Evolutionary conservation across 2,888 invertebrate genomes (phyloP).

Genomic region (Pyrrhia umbra): DNA sequence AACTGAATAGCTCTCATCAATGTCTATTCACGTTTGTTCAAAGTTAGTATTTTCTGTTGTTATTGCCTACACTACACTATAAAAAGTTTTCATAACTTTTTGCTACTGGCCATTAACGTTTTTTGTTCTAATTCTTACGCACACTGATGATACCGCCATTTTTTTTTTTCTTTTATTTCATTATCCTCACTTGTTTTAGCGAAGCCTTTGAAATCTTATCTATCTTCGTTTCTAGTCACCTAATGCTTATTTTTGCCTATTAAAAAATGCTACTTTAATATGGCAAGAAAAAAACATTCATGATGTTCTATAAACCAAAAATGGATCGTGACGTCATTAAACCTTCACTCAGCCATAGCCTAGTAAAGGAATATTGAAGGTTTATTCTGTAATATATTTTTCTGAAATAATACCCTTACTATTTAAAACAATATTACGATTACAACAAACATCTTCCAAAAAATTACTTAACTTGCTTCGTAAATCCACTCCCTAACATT

Average conservation of each 20-base stretch:
- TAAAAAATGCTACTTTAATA: no score
- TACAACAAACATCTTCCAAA: background rate
- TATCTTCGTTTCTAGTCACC: no score
- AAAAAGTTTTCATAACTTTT: slow-evolving; percentile 41
- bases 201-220: no score
- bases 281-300: no score
- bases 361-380: no score
- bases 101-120: slow-evolving; percentile 20
- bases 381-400: no score
- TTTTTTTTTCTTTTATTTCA: slow-evolving; percentile 25
- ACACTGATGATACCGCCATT: slow-evolving; percentile 15
- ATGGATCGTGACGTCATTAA: no score
- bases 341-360: no score
- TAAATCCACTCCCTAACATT: slow-evolving; percentile 36
- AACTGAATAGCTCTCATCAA: slow-evolving; percentile 37
- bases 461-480: slow-evolving; percentile 1
- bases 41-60: slow-evolving; percentile 22
- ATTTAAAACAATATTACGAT: background rate
- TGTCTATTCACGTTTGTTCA: slow-evolving; percentile 13
- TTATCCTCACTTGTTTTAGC: slow-evolving; percentile 25
- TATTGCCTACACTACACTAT: background rate
- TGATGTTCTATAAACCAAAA: no score
- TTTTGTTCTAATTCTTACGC: slow-evolving; percentile 27
- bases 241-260: no score
- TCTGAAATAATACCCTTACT: background rate